A percentile compares a stretch with the other conserved stretches of the same genome.
These are phyloP conservation scores for Lucilia cuprina DNA, from an alignment of 1,140 invertebrate species.

Conservation along the genomic window DNA sequence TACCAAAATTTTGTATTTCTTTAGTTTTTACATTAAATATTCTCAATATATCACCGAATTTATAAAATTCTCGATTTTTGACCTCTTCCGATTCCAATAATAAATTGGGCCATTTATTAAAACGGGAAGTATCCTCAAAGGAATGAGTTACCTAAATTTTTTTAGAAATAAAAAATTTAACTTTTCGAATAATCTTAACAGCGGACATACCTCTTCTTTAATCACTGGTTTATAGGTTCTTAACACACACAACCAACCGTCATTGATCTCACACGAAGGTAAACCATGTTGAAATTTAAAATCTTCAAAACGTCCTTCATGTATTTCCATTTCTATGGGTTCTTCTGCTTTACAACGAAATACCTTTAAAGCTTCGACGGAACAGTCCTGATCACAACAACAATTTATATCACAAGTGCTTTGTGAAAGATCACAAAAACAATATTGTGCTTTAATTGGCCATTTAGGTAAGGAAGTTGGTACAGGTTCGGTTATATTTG, in stretches of 20 bases:
- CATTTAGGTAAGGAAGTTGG: background rate
- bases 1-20: conserved; percentile 43
- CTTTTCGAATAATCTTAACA: background rate
- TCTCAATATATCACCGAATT: conserved; percentile 47
- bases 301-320: conserved; percentile 45
- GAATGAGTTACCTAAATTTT: background rate
- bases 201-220: background rate
- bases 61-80: conserved; percentile 43
- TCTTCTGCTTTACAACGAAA: conserved; percentile 46
- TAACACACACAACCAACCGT: conserved; percentile 59
- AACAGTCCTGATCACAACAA: conserved; percentile 58
- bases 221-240: conserved; percentile 45
- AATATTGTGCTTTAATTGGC: conserved; percentile 39
- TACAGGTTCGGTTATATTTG: background rate
- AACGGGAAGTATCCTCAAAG: conserved; percentile 42
- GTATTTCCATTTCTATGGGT: background rate
- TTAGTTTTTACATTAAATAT: conserved; percentile 45
- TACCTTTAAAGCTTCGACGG: conserved; percentile 37
- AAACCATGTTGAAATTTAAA: conserved; percentile 54
- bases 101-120: conserved; percentile 48
- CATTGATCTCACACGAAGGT: conserved; percentile 51
- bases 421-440: conserved; percentile 49
- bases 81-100: conserved; percentile 24
- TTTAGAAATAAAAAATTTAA: background rate
- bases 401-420: conserved; percentile 55